Percentiles rank a stretch among this genome's conserved stretches.
Conservation (phyloP, 2,113 vertebrate genomes). For the Mungos mungo region DNA sequence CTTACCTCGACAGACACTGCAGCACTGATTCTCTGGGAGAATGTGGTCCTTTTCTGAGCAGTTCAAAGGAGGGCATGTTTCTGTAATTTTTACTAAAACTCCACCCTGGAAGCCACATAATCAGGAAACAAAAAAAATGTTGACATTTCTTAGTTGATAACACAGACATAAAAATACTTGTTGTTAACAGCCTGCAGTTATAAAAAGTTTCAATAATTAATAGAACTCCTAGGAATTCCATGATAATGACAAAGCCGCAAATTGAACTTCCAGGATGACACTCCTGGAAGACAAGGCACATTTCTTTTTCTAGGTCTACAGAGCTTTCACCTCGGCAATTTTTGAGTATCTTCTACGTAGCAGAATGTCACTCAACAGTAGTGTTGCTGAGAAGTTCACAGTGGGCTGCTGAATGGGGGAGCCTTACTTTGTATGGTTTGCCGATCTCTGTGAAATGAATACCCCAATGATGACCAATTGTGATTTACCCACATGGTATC, state of each 20-base stretch:
- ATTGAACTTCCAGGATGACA: not conserved
- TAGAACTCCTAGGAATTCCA: not conserved
- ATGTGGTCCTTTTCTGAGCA: constrained; percentile 91
- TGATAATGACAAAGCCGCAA: not conserved
- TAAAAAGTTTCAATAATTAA: not conserved
- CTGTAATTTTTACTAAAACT: constrained; percentile 91
- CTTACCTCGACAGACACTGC: constrained; percentile 95
- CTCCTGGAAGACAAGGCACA: not conserved
- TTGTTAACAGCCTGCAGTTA: not conserved
- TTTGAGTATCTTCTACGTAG: not conserved
- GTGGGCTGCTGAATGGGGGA: not conserved
- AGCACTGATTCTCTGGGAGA: constrained; percentile 95
- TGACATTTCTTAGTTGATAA: not conserved
- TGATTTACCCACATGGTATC: not conserved
- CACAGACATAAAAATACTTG: not conserved
- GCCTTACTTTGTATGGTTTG: not conserved
- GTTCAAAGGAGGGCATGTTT: constrained; percentile 92
- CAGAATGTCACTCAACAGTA: not conserved
- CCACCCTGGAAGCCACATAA: constrained; percentile 88
- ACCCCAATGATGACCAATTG: rapidly evolving
- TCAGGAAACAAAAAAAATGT: not conserved
- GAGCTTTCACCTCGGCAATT: not conserved
- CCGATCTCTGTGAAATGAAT: not conserved
- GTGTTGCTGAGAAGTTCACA: not conserved
- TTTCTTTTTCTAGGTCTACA: not conserved